phyloP scores from a whole-genome alignment of 2,888 invertebrate species.

The Microchrysa polita region DNA sequence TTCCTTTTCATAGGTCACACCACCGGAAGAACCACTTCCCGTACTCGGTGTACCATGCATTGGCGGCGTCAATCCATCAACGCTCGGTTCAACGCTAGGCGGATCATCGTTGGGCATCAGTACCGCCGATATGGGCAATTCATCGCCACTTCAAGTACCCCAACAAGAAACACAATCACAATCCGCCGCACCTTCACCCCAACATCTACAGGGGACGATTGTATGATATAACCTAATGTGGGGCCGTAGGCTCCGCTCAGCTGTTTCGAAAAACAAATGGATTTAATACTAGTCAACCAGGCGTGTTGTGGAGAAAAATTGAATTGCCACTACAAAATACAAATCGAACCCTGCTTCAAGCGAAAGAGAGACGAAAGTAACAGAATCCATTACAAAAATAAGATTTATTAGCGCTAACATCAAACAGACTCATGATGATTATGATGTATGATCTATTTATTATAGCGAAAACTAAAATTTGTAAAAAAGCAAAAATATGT shows the following conservation, averaged over 20 bases:
- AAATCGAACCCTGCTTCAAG: background rate
- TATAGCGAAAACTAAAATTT: background rate
- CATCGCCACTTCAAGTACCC: slow-evolving; percentile 70
- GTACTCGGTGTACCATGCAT: slow-evolving; percentile 62
- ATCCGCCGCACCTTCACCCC: slow-evolving; percentile 66
- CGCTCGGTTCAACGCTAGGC: slow-evolving; percentile 55
- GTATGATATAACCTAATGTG: slow-evolving; percentile 96
- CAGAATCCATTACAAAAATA: background rate
- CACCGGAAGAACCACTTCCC: slow-evolving; percentile 71
- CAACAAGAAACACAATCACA: slow-evolving; percentile 59
- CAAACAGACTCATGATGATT: background rate
- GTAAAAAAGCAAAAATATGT: background rate
- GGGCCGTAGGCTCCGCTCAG: slow-evolving; percentile 86
- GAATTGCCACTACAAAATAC: no score
- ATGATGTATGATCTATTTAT: background rate
- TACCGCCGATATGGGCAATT: slow-evolving; percentile 63
- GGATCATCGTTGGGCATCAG: slow-evolving; percentile 62
- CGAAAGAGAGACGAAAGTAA: background rate
- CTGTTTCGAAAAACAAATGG: slow-evolving; percentile 71
- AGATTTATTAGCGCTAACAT: background rate
- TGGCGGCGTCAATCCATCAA: slow-evolving; percentile 64
- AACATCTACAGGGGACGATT: slow-evolving; percentile 87
- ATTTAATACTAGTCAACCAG: slow-evolving; percentile 55
- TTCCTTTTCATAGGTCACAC: slow-evolving; percentile 69
- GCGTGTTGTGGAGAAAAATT: no score